phyloP scores from a whole-genome alignment of 2,888 invertebrate species.

The Acanthosepion esculentum region DNA sequence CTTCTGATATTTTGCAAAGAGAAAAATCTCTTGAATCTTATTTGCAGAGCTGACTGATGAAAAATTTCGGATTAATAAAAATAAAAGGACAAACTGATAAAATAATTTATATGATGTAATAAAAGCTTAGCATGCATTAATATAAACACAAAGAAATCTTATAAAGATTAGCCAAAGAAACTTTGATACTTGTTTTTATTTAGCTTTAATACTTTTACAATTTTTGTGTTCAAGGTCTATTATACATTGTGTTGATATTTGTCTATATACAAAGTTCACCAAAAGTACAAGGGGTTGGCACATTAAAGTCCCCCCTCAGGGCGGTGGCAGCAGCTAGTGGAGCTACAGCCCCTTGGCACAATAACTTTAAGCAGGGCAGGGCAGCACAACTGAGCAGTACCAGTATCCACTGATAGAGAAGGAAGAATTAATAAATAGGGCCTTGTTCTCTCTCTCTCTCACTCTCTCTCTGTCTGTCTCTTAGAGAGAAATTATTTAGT shows the following conservation, averaged over 20 bases:
- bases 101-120: background rate
- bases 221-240: conserved; percentile 7
- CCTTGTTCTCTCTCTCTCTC: background rate
- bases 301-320: conserved; percentile 33
- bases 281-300: conserved; percentile 34
- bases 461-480: background rate
- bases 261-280: conserved; percentile 47
- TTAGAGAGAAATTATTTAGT: background rate
- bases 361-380: conserved; percentile 22
- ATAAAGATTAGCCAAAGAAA: background rate
- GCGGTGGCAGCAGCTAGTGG: conserved; percentile 14
- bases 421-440: conserved; percentile 33
- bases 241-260: conserved; percentile 33
- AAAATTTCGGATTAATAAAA: too few relatives aligned
- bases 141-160: background rate
- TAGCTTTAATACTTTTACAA: conserved; percentile 20
- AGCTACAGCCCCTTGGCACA: background rate
- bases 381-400: conserved; percentile 33
- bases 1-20: too few relatives aligned
- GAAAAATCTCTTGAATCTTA: too few relatives aligned
- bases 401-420: conserved; percentile 8
- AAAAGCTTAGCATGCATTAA: background rate
- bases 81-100: too few relatives aligned
- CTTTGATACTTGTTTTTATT: conserved; percentile 33
- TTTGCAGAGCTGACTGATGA: too few relatives aligned